phyloP scores from a whole-genome alignment of 23 tunicate species.

The Phallusia fumigata region DNA sequence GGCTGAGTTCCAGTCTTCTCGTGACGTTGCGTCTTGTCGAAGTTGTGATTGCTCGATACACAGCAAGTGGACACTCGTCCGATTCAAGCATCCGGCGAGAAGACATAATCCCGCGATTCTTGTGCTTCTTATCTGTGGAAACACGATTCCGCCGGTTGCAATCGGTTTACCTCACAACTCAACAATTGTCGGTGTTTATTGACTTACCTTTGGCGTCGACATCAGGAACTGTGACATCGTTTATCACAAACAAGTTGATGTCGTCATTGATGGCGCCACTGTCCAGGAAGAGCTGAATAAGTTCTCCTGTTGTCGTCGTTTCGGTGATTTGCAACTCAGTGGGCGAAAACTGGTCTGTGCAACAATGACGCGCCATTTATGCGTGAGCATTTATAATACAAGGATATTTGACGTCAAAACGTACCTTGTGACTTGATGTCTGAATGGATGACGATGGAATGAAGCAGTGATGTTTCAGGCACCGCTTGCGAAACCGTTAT shows the following conservation, averaged over 20 bases:
- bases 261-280: slow-evolving; percentile 39
- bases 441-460: slow-evolving; percentile 11
- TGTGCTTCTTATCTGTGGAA: slow-evolving; percentile 14
- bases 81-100: slow-evolving; percentile 38
- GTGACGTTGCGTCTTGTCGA: slow-evolving; percentile 19
- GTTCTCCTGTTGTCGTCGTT: slow-evolving; percentile 48
- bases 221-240: slow-evolving; percentile 25
- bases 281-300: slow-evolving; percentile 49
- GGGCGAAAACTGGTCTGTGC: slow-evolving; percentile 26
- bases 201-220: slow-evolving; percentile 31
- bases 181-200: neutral
- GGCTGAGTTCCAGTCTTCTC: slow-evolving; percentile 42
- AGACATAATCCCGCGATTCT: neutral
- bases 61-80: slow-evolving; percentile 39
- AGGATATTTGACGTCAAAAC: neutral
- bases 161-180: neutral
- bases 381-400: neutral
- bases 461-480: neutral
- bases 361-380: neutral
- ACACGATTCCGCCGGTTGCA: neutral
- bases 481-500: neutral
- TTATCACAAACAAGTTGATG: slow-evolving; percentile 42
- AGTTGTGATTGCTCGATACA: slow-evolving; percentile 16
- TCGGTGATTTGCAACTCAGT: slow-evolving; percentile 41
- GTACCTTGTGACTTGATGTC: slow-evolving; percentile 25